Evolutionary conservation across 2,888 invertebrate species (phyloP).

Genomic region (Azorinus chamasolen): DNA sequence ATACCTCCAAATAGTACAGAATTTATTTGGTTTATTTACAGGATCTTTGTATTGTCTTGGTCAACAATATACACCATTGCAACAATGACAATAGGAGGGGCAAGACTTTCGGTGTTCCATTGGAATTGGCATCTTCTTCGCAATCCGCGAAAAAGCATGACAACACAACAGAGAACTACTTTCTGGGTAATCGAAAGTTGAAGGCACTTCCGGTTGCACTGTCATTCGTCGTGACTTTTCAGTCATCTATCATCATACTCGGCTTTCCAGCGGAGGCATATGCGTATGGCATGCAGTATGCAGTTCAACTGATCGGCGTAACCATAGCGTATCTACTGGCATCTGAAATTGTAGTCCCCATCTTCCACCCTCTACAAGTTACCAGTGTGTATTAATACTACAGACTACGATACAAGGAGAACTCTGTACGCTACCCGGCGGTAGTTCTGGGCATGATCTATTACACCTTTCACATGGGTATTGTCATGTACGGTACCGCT

Average conservation of each 20-base stretch:
- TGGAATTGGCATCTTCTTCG: constrained; percentile 35
- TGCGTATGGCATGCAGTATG: constrained; percentile 39
- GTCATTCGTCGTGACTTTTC: constrained; percentile 45
- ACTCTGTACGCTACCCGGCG: constrained; percentile 32
- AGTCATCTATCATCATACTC: constrained; percentile 32
- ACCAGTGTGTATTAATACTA: constrained; percentile 47
- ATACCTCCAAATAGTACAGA: no score
- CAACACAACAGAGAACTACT: constrained; percentile 34
- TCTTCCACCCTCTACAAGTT: constrained; percentile 39
- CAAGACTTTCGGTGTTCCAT: constrained; percentile 7
- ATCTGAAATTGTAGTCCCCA: constrained; percentile 32
- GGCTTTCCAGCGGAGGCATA: constrained; percentile 49
- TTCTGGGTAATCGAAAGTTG: constrained; percentile 33
- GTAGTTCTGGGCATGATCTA: constrained; percentile 29
- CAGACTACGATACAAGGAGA: constrained; percentile 22
- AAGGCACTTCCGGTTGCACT: constrained; percentile 33
- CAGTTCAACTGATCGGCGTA: constrained; percentile 30
- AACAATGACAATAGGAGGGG: constrained; percentile 11
- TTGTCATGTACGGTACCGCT: constrained; percentile 37
- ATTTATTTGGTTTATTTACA: no score
- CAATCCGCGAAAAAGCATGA: constrained; percentile 21
- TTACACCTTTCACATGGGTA: constrained; percentile 45
- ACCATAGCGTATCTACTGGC: constrained; percentile 20
- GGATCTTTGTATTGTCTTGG: no score
- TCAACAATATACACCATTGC: no score